Percentiles rank a stretch among this genome's conserved stretches.
phyloP scores from a whole-genome alignment of 2,113 vertebrate genomes.

The Ophthalmolycus amberensis region DNA sequence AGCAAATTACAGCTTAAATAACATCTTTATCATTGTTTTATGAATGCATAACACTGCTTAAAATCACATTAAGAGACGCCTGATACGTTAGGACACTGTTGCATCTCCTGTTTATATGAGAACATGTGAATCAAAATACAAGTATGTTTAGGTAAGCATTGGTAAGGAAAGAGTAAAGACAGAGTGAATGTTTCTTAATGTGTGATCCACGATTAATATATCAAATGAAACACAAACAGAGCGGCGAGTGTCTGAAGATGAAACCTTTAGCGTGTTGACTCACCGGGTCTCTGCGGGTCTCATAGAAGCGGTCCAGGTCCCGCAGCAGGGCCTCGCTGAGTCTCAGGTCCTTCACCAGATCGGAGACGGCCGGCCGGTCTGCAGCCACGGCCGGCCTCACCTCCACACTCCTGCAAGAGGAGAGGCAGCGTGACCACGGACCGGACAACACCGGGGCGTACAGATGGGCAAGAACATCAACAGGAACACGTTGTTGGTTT shows the following conservation, averaged over 20 bases:
- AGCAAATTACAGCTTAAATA: not conserved
- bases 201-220: not conserved
- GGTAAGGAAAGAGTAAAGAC: too few species aligned
- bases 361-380: slow-evolving; percentile 82
- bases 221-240: not conserved
- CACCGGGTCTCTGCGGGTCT: slow-evolving; percentile 83
- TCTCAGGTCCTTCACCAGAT: slow-evolving; percentile 81
- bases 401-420: slow-evolving; percentile 80
- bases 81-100: not conserved
- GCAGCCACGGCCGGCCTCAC: slow-evolving; percentile 82
- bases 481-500: not conserved
- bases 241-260: not conserved
- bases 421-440: not conserved
- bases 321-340: slow-evolving; percentile 80
- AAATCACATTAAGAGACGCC: not conserved
- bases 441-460: too few species aligned
- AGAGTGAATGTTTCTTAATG: too few species aligned
- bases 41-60: not conserved
- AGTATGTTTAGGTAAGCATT: too few species aligned
- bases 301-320: slow-evolving; percentile 83
- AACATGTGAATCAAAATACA: not conserved
- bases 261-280: slow-evolving; percentile 64
- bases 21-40: not conserved
- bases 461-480: not conserved
- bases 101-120: not conserved